A percentile compares a stretch with the other conserved stretches of the same genome.
Conservation (phyloP, 2,113 vertebrate genomes). For the Ameiurus melas region DNA sequence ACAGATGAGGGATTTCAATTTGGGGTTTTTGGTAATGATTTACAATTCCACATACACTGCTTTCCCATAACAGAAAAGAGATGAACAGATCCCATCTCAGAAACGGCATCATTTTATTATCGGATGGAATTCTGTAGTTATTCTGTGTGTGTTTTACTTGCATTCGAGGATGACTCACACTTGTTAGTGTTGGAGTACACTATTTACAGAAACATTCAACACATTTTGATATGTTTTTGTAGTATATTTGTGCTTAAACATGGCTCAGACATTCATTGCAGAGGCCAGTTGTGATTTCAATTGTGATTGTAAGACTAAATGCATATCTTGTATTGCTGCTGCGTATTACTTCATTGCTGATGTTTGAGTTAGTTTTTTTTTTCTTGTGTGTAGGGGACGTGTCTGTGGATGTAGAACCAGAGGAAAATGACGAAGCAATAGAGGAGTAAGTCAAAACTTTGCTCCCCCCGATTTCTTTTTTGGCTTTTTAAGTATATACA, state of each 20-base stretch:
- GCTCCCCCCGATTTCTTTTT: background rate
- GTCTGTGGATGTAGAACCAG: slow-evolving; percentile 53
- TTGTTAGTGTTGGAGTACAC: too few species aligned
- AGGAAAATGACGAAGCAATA: slow-evolving; percentile 52
- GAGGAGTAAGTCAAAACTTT: slow-evolving; percentile 38
- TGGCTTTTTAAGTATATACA: background rate
- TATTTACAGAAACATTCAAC: too few species aligned
- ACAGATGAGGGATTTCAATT: background rate
- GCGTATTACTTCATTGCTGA: background rate
- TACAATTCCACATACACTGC: background rate
- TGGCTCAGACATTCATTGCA: background rate
- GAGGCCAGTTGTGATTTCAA: background rate
- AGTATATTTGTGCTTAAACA: background rate
- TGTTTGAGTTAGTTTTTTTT: background rate
- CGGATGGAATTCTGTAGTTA: background rate
- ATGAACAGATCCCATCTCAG: too few species aligned
- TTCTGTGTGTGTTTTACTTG: too few species aligned
- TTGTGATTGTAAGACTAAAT: background rate
- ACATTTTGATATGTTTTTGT: too few species aligned
- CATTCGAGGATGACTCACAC: too few species aligned
- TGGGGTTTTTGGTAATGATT: too few species aligned
- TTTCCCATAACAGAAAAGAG: too few species aligned
- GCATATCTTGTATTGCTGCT: background rate
- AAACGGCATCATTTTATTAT: background rate
- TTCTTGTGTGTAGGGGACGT: slow-evolving; percentile 55